phyloP scores from a whole-genome alignment of 92 coral and sea anemone species.

The Umimayanthus kanabou region DNA sequence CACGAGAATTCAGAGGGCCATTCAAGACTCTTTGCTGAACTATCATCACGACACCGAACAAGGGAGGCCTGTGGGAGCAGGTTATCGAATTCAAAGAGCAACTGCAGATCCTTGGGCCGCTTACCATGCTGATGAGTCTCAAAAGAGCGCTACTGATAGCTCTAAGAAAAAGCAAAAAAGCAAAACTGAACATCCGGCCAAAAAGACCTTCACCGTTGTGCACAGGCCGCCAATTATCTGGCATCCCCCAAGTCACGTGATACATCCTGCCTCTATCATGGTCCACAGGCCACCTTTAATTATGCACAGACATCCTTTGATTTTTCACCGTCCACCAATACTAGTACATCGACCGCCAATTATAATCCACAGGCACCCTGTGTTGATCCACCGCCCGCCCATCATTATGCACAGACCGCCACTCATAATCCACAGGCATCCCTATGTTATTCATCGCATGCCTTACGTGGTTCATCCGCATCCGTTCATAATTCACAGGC shows the following conservation, averaged over 20 bases:
- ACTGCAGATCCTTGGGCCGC: conserved; percentile 55
- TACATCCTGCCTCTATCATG: conserved; percentile 93
- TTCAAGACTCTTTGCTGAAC: conserved; percentile 14
- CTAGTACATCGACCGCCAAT: conserved; percentile 94
- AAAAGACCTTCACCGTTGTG: conserved; percentile 85
- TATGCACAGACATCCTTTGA: conserved; percentile 93
- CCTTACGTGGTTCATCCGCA: conserved; percentile 94
- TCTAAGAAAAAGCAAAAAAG: conserved; percentile 34
- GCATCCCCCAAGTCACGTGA: conserved; percentile 98
- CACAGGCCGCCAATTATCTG: conserved; percentile 95
- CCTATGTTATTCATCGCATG: conserved; percentile 81
- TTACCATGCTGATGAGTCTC: conserved; percentile 52
- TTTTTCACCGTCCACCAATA: conserved; percentile 93
- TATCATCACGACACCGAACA: background rate
- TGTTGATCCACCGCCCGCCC: conserved; percentile 86
- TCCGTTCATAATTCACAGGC: conserved; percentile 90
- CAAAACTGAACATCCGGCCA: conserved; percentile 63
- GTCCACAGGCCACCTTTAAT: conserved; percentile 95
- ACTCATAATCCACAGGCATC: conserved; percentile 81
- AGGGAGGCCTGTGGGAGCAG: conserved; percentile 40
- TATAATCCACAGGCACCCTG: conserved; percentile 88
- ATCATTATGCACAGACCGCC: conserved; percentile 93
- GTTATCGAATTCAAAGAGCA: conserved; percentile 55
- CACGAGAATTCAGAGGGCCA: conserved; percentile 50
- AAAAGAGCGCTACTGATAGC: conserved; percentile 12